phyloP scores from a whole-genome alignment of 2,888 invertebrate genomes.

The Pterobdella sp. region DNA sequence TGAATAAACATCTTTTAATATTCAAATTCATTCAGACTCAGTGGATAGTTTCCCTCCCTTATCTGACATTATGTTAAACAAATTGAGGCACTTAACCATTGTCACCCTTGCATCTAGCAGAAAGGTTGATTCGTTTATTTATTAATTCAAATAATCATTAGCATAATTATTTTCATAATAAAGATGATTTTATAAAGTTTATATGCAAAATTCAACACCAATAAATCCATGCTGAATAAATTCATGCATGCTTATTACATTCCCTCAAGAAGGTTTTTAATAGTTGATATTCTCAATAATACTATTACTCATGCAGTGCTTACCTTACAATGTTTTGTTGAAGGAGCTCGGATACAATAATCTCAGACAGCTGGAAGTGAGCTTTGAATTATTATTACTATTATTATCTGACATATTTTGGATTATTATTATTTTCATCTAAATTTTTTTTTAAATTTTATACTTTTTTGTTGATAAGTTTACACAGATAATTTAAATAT shows the following conservation, averaged over 20 bases:
- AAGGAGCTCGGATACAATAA: slow-evolving; percentile 82
- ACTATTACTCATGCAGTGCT: slow-evolving; percentile 50
- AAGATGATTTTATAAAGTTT: too few species aligned
- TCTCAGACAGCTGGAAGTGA: slow-evolving; percentile 74
- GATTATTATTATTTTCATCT: too few species aligned
- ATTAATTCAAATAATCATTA: background rate
- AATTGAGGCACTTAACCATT: slow-evolving; percentile 84
- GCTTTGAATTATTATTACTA: too few species aligned
- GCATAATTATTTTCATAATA: background rate
- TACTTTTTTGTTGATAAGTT: too few species aligned
- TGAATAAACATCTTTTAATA: background rate
- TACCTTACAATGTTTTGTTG: slow-evolving; percentile 75
- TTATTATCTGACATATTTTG: too few species aligned
- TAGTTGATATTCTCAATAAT: slow-evolving; percentile 9
- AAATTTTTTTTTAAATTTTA: too few species aligned
- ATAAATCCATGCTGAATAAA: too few species aligned
- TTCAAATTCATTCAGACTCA: slow-evolving; percentile 53
- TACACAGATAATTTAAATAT: too few species aligned
- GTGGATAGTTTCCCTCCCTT: slow-evolving; percentile 69
- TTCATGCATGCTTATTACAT: background rate
- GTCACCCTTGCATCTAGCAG: slow-evolving; percentile 83
- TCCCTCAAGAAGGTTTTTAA: background rate
- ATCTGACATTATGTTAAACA: slow-evolving; percentile 72
- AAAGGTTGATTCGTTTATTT: slow-evolving; percentile 55
- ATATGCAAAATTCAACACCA: too few species aligned